Base-by-base conservation (phyloP, 2,113 vertebrate genomes). In the Sigmodon hispidus region DNA sequence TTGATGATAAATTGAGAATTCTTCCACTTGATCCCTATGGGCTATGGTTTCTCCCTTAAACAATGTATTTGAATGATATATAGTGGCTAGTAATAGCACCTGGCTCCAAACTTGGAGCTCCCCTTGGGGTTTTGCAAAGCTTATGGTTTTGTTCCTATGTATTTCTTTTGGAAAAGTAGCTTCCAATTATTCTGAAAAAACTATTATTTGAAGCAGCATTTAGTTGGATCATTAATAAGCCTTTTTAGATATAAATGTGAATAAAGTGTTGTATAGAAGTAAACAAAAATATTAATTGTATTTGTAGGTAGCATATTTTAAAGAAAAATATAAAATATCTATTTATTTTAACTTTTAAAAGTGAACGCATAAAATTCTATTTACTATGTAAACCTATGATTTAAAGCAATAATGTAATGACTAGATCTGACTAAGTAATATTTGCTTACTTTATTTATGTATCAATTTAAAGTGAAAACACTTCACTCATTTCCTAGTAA, bases 1-100 rank as follows among this genome's bases (percentile, higher is more conserved):
- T n/a, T n/a, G 97, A 98, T 98, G 98, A 98, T 98, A 97, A 98
- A 98, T 98, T 98, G 97, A 97, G 98, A 98, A 98, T 98, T 98
- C 97, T 95, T 98, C 93, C 93, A 98, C 98, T 98, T 98, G 97
- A 98, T 98, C 98, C 98, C 98, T 93, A 93, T 97, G 97, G 98
- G 96, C 97, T 98, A 98, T 97, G 96, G 97, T 98, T 98, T 98
- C 98, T 96, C 98, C 96, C 97, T 98, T 98, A 98, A 98, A 98
- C 98, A 97, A 96, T 97, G 94, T 89, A 86, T 98, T 97, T 97
- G 97, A 98, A 98, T 98, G 97, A 98, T 98, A 98, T 98, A 98
- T 97, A 98, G 96, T 98, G 96, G 95, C 96, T 98, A 87, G 97
- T 98, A 98, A 98, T 98, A 97, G 97, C 97, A 98, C 97, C 97